phyloP scores from a whole-genome alignment of 2,113 vertebrate species.

The Campylomormyrus numenius region DNA sequence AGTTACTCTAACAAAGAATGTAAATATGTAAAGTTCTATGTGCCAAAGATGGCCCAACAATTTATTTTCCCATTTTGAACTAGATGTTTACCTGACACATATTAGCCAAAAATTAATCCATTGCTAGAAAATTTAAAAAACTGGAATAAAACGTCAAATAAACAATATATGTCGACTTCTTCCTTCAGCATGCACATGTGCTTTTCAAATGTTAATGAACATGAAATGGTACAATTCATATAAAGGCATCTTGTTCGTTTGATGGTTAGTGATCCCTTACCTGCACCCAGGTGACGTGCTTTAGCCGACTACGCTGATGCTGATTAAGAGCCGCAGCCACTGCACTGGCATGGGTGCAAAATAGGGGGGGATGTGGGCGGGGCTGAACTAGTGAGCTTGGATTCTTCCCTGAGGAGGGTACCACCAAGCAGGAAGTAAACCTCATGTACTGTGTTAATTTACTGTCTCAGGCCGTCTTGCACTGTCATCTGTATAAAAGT shows the following conservation, averaged over 20 bases:
- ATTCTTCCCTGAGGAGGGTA: not conserved
- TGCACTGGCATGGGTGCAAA: conserved; percentile 25
- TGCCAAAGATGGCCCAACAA: not conserved
- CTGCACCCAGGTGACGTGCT: conserved; percentile 30
- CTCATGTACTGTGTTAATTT: not conserved
- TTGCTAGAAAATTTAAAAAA: not conserved
- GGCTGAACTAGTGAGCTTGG: not conserved
- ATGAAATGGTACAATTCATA: not conserved
- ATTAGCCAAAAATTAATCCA: not conserved
- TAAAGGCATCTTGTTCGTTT: not conserved
- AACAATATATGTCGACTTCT: not conserved
- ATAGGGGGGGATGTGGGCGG: not conserved
- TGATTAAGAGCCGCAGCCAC: conserved; percentile 20
- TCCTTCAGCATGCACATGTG: not conserved
- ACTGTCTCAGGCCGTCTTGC: not conserved
- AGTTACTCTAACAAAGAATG: not conserved
- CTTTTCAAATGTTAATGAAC: not conserved
- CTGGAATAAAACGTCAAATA: not conserved
- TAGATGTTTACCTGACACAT: not conserved
- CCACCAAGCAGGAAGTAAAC: not conserved
- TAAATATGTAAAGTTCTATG: not conserved
- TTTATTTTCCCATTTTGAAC: not conserved
- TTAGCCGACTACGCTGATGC: conserved; percentile 19
- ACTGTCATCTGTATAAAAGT: not conserved
- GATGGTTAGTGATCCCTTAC: conserved; percentile 16